These are phyloP conservation scores for Psephotus haematonotus DNA, from an alignment of 2,113 vertebrate species.

Conservation along the genomic window DNA sequence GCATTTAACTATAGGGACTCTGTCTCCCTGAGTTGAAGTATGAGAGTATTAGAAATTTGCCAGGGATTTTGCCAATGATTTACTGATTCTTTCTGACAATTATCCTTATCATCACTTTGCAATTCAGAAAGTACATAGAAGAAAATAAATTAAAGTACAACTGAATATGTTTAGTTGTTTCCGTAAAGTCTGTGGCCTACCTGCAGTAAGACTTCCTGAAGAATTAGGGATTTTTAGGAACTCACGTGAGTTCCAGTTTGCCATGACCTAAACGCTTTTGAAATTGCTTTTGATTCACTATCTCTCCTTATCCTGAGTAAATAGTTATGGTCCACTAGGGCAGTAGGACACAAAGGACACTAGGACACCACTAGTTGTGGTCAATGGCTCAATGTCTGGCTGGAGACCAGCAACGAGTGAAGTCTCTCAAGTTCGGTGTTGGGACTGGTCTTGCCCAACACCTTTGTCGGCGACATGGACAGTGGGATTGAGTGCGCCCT, in stretches of 20 bases:
- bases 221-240: neutral
- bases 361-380: too few relatives aligned
- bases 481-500: neutral
- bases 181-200: neutral
- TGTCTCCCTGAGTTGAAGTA: neutral
- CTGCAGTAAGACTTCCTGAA: neutral
- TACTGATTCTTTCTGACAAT: neutral
- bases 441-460: neutral
- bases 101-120: neutral
- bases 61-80: neutral
- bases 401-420: too few relatives aligned
- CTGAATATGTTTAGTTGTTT: neutral
- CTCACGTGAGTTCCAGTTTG: neutral
- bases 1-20: neutral
- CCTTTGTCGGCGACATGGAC: neutral
- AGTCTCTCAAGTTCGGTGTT: neutral
- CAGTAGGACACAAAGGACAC: too few relatives aligned
- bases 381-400: too few relatives aligned
- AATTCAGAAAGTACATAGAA: neutral
- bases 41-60: neutral
- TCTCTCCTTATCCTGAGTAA: neutral
- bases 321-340: neutral
- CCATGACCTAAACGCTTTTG: neutral
- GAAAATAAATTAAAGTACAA: neutral
- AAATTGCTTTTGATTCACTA: neutral